Evolutionary conservation across 2,113 vertebrate genomes (phyloP), one percentile per base, ranked within the genome.

Genomic region (Epinephelus cyanopodus): DNA sequence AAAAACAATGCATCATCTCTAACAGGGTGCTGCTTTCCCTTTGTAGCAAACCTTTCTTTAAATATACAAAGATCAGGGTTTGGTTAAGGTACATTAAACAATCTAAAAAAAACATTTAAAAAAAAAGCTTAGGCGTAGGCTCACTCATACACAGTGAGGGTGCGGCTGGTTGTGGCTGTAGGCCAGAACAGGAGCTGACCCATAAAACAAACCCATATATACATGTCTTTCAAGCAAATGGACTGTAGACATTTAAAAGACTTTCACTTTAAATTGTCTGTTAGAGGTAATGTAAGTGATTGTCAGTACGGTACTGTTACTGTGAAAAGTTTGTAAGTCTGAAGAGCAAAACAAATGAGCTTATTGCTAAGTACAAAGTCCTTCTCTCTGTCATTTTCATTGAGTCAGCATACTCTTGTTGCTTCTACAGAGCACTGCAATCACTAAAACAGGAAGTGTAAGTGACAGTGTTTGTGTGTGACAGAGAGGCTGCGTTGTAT

Each of bases 391-490:
- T 6, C 23, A 15, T 54, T 79, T 74, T 57, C 2, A 18, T 18
- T 63, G 37, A 79, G 50, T 80, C 63, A 87, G 75, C 60, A 79
- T 23, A 18, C 19, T 3, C 37, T 37, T 11, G 45, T 77, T 63
- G 52, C 82, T 84, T 25, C 29, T 57, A 15, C 45, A 21, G 39
- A 23, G 2, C 47, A 12, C 10, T 61, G 9, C 9, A 61, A 15
- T 53, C 13, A 39, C 33, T 13, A 53, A 83, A 83, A 68, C 2
- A 66, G 39, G 37, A 77, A 58, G 52, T 74, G 57, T 48, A 15
- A 17, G 39, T 23, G 25, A 61, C 37, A 61, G 17, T 14, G 15
- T 61, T 29, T 66, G 64, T 27, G n/a, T 23, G 18, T 3, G 19
- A 15, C 25, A 25, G 25, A 27, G 15, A 39, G 13, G 6, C 15